Evolutionary conservation across 2,888 invertebrate genomes (phyloP).

Genomic region (Agrilus cyanescens): DNA sequence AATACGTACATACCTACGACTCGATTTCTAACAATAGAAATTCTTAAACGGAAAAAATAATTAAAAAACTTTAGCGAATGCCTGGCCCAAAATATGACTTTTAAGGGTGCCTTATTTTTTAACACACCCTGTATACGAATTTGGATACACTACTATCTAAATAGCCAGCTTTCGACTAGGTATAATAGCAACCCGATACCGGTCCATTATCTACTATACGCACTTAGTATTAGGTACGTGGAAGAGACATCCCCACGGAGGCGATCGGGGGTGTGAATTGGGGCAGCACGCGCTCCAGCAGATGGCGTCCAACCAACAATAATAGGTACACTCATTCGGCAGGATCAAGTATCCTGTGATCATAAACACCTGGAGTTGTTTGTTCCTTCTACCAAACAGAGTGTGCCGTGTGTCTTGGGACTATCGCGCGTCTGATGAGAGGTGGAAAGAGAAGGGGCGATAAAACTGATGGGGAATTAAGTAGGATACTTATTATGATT

Average conservation of each 20-base stretch:
- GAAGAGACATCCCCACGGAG: too few species aligned
- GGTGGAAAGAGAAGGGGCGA: background rate
- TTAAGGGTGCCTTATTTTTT: too few species aligned
- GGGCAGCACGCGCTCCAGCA: conserved; percentile 12
- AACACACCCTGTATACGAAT: too few species aligned
- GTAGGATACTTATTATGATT: background rate
- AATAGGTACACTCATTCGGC: conserved; percentile 1
- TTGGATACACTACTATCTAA: too few species aligned
- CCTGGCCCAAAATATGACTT: too few species aligned
- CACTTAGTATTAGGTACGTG: too few species aligned
- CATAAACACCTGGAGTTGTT: conserved; percentile 14
- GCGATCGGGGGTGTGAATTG: conserved; percentile 9
- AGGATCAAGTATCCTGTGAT: conserved; percentile 12
- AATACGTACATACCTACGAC: too few species aligned
- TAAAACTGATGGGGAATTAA: background rate
- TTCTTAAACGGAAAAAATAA: too few species aligned
- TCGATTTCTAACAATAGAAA: too few species aligned
- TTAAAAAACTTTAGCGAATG: too few species aligned
- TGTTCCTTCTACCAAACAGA: conserved; percentile 1
- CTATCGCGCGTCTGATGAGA: background rate
- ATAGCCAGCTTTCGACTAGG: too few species aligned
- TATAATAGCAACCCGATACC: background rate
- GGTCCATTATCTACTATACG: background rate
- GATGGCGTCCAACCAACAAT: conserved; percentile 11
- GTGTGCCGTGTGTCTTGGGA: background rate